A percentile compares a stretch with the other conserved stretches of the same genome.
These are phyloP conservation scores for Corythoichthys haematopterus DNA, from an alignment of 2,113 vertebrate genomes.

Conservation along the genomic window DNA sequence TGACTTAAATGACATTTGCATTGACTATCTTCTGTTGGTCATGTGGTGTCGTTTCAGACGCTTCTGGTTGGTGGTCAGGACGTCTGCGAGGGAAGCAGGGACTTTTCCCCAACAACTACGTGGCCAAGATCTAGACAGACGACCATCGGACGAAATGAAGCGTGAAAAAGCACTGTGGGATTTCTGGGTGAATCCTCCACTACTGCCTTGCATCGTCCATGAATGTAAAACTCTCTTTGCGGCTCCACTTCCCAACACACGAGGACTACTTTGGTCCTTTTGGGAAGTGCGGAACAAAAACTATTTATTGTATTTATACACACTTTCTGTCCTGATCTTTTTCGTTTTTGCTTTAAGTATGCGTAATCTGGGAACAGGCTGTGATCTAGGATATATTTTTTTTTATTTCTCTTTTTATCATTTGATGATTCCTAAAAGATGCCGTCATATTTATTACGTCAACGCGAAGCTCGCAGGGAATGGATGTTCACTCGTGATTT, in stretches of 20 bases:
- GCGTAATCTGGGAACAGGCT: slow-evolving; percentile 58
- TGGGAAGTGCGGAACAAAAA: slow-evolving; percentile 71
- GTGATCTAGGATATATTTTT: slow-evolving; percentile 32
- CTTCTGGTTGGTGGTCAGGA: slow-evolving; percentile 96
- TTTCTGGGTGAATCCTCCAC: slow-evolving; percentile 28
- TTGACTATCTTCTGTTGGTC: too few relatives aligned
- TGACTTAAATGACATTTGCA: too few relatives aligned
- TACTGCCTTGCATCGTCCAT: slow-evolving; percentile 32
- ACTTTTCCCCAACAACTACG: slow-evolving; percentile 97
- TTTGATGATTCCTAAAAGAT: slow-evolving; percentile 47
- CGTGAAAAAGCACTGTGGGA: slow-evolving; percentile 32
- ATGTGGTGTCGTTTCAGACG: slow-evolving; percentile 67
- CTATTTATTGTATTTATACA: slow-evolving; percentile 99
- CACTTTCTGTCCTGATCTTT: slow-evolving; percentile 57
- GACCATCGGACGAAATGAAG: slow-evolving; percentile 15
- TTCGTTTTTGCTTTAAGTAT: slow-evolving; percentile 54
- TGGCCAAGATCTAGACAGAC: slow-evolving; percentile 83
- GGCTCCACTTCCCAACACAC: slow-evolving; percentile 32
- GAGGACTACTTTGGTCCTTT: slow-evolving; percentile 46
- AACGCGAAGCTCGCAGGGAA: slow-evolving; percentile 32
- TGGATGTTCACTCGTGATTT: slow-evolving; percentile 36
- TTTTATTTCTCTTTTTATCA: slow-evolving; percentile 36
- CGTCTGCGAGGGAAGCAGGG: slow-evolving; percentile 93
- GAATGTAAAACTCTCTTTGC: slow-evolving; percentile 36
- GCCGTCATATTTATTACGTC: slow-evolving; percentile 58